Evolutionary conservation across 2,888 invertebrate genomes (phyloP), one percentile per base, ranked within the genome.

Genomic region (Zygaena filipendulae): DNA sequence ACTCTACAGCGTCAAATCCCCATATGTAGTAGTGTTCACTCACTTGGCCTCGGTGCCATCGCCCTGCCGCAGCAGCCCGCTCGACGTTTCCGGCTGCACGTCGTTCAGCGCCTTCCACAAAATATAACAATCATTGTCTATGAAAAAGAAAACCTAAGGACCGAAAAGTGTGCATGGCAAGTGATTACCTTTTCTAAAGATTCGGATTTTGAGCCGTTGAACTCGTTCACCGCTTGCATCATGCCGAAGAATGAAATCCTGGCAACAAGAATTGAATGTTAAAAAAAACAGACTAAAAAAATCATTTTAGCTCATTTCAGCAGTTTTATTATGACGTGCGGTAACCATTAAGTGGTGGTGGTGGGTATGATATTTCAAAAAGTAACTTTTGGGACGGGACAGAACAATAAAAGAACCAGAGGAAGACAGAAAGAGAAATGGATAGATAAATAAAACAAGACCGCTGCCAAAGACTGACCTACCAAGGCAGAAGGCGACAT

Each of bases 221-320:
- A 58, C 18, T 70, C 74, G 31, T 61, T 63, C 13, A 68, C 62
- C 1, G 63, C 64, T 36, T 70, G 63, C 66, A 70, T 68, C 64
- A 71, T 63, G 23, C 74, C 71, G 44, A 68, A 69, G 49, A 69
- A 66, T 0, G 74, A 68, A 32, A 75, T 64, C 36, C 72, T 68
- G 47, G 7, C 50, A 49, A 30, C 32, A 19, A n/a, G n/a, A n/a
- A n/a, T 28, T 32, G 32, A 2, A 25, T 10, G 30, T 9, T 19
- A 13, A 18, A 3, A 10, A 23, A 16, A 11, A n/a, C n/a, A n/a
- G n/a, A n/a, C n/a, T n/a, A n/a, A n/a, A n/a, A n/a, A n/a, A n/a
- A n/a, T n/a, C 4, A 9, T 5, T 21, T 21, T 21, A 18, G 18
- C 5, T 18, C 18, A 8, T 18, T 4, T n/a, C n/a, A n/a, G n/a